phyloP scores from a whole-genome alignment of 2,888 invertebrate species.

The Pristionchus mayeri region DNA sequence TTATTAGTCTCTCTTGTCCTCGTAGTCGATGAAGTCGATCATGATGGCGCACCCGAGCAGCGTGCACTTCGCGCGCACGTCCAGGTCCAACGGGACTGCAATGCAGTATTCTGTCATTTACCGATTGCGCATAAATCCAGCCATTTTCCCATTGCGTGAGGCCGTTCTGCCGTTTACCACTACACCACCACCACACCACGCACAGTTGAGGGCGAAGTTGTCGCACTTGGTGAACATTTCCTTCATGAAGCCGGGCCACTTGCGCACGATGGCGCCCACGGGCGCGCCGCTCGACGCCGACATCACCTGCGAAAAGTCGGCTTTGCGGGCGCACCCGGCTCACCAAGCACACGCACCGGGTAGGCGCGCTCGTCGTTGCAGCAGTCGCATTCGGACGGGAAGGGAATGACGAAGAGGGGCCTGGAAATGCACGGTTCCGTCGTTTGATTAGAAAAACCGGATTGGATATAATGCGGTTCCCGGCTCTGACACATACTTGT shows the following conservation, averaged over 20 bases:
- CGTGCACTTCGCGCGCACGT: constrained; percentile 15
- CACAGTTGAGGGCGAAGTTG: constrained; percentile 37
- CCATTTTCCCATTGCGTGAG: constrained; percentile 7
- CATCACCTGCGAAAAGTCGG: neutral
- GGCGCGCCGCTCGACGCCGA: constrained; percentile 14
- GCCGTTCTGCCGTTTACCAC: neutral
- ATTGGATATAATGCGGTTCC: neutral
- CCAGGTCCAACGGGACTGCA: constrained; percentile 33
- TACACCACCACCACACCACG: neutral
- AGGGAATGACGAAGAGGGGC: constrained; percentile 8
- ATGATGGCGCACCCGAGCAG: neutral
- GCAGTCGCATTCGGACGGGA: constrained; percentile 42
- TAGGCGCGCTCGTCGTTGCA: constrained; percentile 27
- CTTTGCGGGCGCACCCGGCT: neutral
- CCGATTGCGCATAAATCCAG: neutral
- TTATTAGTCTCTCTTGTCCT: constrained; percentile 17
- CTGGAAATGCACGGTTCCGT: neutral
- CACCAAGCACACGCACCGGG: neutral
- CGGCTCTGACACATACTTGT: constrained; percentile 14
- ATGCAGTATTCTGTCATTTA: neutral
- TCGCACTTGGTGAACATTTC: constrained; percentile 24
- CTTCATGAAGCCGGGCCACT: constrained; percentile 42
- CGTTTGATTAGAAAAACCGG: neutral
- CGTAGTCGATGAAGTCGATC: constrained; percentile 5
- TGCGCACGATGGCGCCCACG: constrained; percentile 30